Conservation (phyloP, 2,888 invertebrate genomes). For the Brassicogethes aeneus region DNA sequence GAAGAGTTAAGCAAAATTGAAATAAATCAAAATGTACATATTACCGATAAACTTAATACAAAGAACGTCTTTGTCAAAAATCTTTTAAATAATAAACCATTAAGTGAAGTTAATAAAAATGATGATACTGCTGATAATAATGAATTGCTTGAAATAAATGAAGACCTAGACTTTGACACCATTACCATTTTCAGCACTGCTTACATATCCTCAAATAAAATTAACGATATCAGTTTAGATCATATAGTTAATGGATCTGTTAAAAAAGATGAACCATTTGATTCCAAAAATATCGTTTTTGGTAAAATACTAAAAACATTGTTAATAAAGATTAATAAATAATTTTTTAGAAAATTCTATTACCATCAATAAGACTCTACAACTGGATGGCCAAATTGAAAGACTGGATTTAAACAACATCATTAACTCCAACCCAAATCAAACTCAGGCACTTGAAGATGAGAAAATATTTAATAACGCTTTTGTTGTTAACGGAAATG, state of each 20-base stretch:
- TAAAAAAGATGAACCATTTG: slow-evolving; percentile 34
- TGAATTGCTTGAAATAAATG: slow-evolving; percentile 17
- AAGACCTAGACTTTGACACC: slow-evolving; percentile 27
- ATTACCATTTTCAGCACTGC: slow-evolving; percentile 32
- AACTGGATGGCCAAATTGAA: slow-evolving; percentile 32
- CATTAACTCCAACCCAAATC: slow-evolving; percentile 21
- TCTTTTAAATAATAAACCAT: neutral
- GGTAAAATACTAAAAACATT: slow-evolving; percentile 30
- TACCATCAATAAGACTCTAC: slow-evolving; percentile 20
- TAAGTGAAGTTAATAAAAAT: neutral
- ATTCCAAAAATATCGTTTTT: slow-evolving; percentile 39
- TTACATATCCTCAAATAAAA: slow-evolving; percentile 30
- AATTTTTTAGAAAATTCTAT: too few relatives aligned
- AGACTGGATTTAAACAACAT: slow-evolving; percentile 42
- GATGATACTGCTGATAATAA: neutral
- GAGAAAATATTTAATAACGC: slow-evolving; percentile 29
- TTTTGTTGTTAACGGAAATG: slow-evolving; percentile 27
- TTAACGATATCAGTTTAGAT: slow-evolving; percentile 36
- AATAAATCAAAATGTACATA: neutral
- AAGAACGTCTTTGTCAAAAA: too few relatives aligned
- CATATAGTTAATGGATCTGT: slow-evolving; percentile 35
- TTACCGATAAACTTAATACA: neutral
- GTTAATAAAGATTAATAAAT: too few relatives aligned
- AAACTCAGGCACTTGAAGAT: slow-evolving; percentile 22
- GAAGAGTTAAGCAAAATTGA: neutral